Evolutionary conservation across 1,140 invertebrate genomes (phyloP).

Genomic region (Lepidotrigona ventralis): DNA sequence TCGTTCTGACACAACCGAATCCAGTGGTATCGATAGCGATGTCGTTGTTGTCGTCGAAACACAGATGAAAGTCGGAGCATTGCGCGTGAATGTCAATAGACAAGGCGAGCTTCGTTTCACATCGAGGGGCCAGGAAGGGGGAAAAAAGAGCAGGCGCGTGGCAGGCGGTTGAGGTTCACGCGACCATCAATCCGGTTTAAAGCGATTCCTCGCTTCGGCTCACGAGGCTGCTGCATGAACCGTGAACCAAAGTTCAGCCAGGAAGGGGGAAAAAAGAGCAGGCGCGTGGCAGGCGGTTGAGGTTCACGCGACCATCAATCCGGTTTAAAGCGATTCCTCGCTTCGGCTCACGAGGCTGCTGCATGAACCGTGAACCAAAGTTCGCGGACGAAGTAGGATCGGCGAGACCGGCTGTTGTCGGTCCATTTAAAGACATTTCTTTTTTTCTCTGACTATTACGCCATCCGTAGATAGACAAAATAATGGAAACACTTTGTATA

Average conservation of each 20-base stretch:
- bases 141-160: neutral
- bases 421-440: neutral
- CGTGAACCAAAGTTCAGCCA: too few relatives aligned
- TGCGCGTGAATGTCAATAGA: conserved; percentile 26
- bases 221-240: neutral
- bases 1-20: too few relatives aligned
- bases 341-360: neutral
- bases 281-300: neutral
- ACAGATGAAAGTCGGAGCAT: neutral
- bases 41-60: conserved; percentile 34
- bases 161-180: conserved; percentile 10
- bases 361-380: neutral
- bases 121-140: too few relatives aligned
- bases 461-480: neutral
- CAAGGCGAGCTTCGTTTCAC: neutral
- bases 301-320: conserved; percentile 25
- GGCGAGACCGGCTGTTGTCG: too few relatives aligned
- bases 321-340: neutral
- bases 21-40: too few relatives aligned
- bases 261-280: neutral
- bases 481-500: too few relatives aligned
- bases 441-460: neutral
- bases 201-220: neutral
- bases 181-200: conserved; percentile 7
- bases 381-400: neutral